Percentiles rank a stretch among this genome's conserved stretches.
Evolutionary conservation across 2,888 invertebrate genomes (phyloP).

Genomic region (Noctua janthina): DNA sequence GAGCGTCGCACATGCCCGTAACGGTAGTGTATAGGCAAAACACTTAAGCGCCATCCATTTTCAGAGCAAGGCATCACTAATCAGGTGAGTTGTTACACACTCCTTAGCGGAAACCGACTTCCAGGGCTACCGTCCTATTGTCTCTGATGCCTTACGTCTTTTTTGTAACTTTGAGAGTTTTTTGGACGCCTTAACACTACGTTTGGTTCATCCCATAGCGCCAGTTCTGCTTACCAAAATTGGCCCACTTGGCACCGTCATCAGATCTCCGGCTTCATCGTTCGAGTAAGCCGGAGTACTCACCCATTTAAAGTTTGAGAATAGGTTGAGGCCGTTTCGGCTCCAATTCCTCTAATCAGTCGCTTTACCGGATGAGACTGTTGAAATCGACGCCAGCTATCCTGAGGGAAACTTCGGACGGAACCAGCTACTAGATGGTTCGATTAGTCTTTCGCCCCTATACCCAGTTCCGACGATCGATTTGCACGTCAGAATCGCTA

Average conservation of each 20-base stretch:
- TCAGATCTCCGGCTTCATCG: slow-evolving; percentile 88
- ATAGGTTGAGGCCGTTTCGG: slow-evolving; percentile 93
- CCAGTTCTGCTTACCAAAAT: slow-evolving; percentile 95
- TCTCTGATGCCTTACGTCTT: slow-evolving; percentile 84
- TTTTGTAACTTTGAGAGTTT: slow-evolving; percentile 85
- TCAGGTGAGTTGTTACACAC: slow-evolving; percentile 91
- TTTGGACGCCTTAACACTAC: slow-evolving; percentile 92
- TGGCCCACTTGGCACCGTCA: slow-evolving; percentile 93
- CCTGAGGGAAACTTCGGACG: slow-evolving; percentile 94
- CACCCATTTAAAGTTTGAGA: slow-evolving; percentile 95
- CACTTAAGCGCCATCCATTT: slow-evolving; percentile 81
- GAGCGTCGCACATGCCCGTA: slow-evolving; percentile 74
- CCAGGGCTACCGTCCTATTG: slow-evolving; percentile 56
- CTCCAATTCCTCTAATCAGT: slow-evolving; percentile 94
- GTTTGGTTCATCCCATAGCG: slow-evolving; percentile 95
- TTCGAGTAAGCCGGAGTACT: slow-evolving; percentile 91
- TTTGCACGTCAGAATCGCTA: slow-evolving; percentile 95
- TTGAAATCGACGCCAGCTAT: slow-evolving; percentile 90
- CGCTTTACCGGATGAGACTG: slow-evolving; percentile 93
- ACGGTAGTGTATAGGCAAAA: slow-evolving; percentile 84
- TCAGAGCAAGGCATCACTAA: slow-evolving; percentile 62
- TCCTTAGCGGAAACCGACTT: slow-evolving; percentile 63
- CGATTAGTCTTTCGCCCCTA: slow-evolving; percentile 93
- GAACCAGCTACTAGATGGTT: slow-evolving; percentile 95
- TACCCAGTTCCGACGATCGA: slow-evolving; percentile 94